These are phyloP conservation scores for Dysidea cf. avara DNA, from an alignment of 37 sponge, comb jelly and placozoan species.

Conservation along the genomic window DNA sequence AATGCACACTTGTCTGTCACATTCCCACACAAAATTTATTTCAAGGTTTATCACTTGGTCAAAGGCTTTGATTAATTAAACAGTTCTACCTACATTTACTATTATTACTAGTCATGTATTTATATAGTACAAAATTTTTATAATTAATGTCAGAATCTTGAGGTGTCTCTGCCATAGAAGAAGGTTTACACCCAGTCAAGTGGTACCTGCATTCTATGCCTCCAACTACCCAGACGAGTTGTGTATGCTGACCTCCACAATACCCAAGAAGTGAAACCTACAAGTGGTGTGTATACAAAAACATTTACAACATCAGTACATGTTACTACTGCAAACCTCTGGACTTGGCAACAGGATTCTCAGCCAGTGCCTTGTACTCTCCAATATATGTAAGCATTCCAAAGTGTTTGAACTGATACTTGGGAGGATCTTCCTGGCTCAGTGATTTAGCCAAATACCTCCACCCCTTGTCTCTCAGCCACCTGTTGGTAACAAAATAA, in stretches of 20 bases:
- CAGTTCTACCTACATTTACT: too few relatives aligned
- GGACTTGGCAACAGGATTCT: conserved; percentile 67
- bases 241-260: conserved; percentile 87
- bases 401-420: conserved; percentile 54
- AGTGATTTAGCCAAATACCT: conserved; percentile 73
- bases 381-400: conserved; percentile 93
- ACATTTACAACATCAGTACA: too few relatives aligned
- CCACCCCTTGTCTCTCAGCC: conserved; percentile 85
- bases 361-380: conserved; percentile 73
- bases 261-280: conserved; percentile 84
- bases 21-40: too few relatives aligned
- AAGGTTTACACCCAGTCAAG: conserved; percentile 87
- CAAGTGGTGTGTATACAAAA: neutral
- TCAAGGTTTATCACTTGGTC: too few relatives aligned
- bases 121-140: too few relatives aligned
- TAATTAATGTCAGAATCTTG: conserved; percentile 87
- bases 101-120: too few relatives aligned
- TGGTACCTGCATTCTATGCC: conserved; percentile 87
- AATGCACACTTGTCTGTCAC: too few relatives aligned
- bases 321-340: conserved; percentile 51
- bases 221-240: conserved; percentile 89
- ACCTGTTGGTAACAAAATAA: conserved; percentile 51
- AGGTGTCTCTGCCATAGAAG: conserved; percentile 86
- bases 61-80: too few relatives aligned
- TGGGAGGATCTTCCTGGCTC: conserved; percentile 15